These are phyloP conservation scores for Dicyrtomina minuta DNA, from an alignment of 2,888 invertebrate genomes.

Conservation along the genomic window DNA sequence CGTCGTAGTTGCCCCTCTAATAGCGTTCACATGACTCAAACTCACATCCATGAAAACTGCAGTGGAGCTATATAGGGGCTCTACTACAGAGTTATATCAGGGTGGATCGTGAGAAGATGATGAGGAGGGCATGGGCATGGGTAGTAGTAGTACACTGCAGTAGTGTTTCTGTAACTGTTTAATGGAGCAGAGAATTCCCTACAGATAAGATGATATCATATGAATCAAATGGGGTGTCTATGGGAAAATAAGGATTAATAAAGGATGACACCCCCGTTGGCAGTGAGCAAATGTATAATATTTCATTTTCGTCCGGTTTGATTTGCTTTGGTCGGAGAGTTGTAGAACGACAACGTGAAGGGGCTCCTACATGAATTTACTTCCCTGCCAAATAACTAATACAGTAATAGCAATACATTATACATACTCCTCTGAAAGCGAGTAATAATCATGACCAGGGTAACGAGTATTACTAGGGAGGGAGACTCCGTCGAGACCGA, in stretches of 20 bases:
- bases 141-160: too few relatives aligned
- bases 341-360: not conserved
- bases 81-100: too few relatives aligned
- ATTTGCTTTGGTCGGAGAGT: slow-evolving; percentile 5
- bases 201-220: slow-evolving; percentile 26
- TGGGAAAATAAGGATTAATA: slow-evolving; percentile 33
- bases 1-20: too few relatives aligned
- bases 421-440: too few relatives aligned
- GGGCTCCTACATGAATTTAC: not conserved
- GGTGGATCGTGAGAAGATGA: too few relatives aligned
- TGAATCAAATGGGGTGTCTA: slow-evolving; percentile 12
- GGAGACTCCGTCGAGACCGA: not conserved
- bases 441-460: too few relatives aligned
- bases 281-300: too few relatives aligned
- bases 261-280: slow-evolving; percentile 37
- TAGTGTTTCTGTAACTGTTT: not conserved
- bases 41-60: too few relatives aligned
- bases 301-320: too few relatives aligned
- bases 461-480: not conserved
- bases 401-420: slow-evolving; percentile 20
- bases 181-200: slow-evolving; percentile 30
- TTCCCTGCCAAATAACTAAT: slow-evolving; percentile 14
- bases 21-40: too few relatives aligned
- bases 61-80: too few relatives aligned
- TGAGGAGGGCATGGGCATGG: too few relatives aligned